Evolutionary conservation across 2,797 vertebrate genomes (phyloP), one percentile per base, ranked within the genome.

Genomic region (Oceanodroma leucorhoa): DNA sequence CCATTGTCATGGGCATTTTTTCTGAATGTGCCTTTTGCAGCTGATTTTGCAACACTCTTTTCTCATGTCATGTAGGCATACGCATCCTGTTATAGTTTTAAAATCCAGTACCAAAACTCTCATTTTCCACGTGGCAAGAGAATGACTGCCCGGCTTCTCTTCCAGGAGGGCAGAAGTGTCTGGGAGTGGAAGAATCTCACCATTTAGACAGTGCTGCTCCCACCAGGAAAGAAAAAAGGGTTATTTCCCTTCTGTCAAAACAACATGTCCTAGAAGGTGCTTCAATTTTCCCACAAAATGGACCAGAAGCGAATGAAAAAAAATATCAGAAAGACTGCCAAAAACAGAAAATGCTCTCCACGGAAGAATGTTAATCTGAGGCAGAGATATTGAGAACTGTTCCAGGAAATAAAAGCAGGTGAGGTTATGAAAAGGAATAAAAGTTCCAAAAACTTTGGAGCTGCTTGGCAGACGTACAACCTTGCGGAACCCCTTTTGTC

Each of bases 281-380:
- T 86, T 86, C 62, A 69, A 58, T 92, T 90, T 76, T 71, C 69
- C 54, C 54, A 80, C 43, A 94, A 75, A 92, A 92, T 46, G n/a
- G 50, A 79, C 66, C 66, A 90, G 51, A 90, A 72, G 29, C 29
- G 51, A 94, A 88, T 30, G 23, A 22, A 19, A 50, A 50, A 66
- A 41, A 51, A 36, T 4, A 41, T 11, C 53, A 88, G 30, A 87
- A 66, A 73, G 30, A 29, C 38, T 62, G 38, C 40, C 67, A 62
- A 70, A 91, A 58, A 58, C 21, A 45, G 70, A 75, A 92, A 90
- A 54, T 32, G 29, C 11, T 71, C 48, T 66, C 29, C 26, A 6
- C 26, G 66, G 62, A 82, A 58, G 22, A 58, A 67, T 22, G 48
- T 17, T 85, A 41, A 58, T 50, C 8, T 26, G 26, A 36, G 48